These are phyloP conservation scores for Polia nebulosa DNA, from an alignment of 2,888 invertebrate species.

Conservation along the genomic window DNA sequence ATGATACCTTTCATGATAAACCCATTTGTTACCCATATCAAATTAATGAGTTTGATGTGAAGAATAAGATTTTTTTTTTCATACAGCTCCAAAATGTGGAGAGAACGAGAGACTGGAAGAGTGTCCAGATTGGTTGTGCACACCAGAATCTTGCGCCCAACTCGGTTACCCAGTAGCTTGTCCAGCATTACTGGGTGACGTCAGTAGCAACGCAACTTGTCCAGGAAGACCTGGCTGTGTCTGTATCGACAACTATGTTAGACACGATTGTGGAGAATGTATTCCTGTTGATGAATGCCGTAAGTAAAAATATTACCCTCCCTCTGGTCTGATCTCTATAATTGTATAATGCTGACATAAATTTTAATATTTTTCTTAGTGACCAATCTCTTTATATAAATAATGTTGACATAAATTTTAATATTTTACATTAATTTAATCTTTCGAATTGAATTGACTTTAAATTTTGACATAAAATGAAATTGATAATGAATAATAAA, in stretches of 20 bases:
- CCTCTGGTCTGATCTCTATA: too few species aligned
- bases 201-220: slow-evolving; percentile 5
- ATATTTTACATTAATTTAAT: too few species aligned
- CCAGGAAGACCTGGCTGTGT: slow-evolving; percentile 40
- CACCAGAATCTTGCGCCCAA: slow-evolving; percentile 60
- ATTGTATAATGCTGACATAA: too few species aligned
- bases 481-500: too few species aligned
- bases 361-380: too few species aligned
- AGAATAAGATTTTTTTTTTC: background rate
- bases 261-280: slow-evolving; percentile 29
- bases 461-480: too few species aligned
- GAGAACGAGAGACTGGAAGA: slow-evolving; percentile 60
- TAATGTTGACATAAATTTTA: too few species aligned
- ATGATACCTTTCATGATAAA: background rate
- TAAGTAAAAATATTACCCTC: too few species aligned
- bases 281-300: slow-evolving; percentile 29
- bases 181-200: slow-evolving; percentile 11
- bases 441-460: too few species aligned
- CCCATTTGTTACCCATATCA: background rate
- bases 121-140: slow-evolving; percentile 59
- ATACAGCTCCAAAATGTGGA: slow-evolving; percentile 51
- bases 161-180: slow-evolving; percentile 63
- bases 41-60: background rate
- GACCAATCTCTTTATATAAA: too few species aligned
- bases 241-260: slow-evolving; percentile 38